Percentiles rank a stretch among this genome's conserved stretches.
phyloP scores from a whole-genome alignment of 2,113 vertebrate species.

The Hepsetus odoe region DNA sequence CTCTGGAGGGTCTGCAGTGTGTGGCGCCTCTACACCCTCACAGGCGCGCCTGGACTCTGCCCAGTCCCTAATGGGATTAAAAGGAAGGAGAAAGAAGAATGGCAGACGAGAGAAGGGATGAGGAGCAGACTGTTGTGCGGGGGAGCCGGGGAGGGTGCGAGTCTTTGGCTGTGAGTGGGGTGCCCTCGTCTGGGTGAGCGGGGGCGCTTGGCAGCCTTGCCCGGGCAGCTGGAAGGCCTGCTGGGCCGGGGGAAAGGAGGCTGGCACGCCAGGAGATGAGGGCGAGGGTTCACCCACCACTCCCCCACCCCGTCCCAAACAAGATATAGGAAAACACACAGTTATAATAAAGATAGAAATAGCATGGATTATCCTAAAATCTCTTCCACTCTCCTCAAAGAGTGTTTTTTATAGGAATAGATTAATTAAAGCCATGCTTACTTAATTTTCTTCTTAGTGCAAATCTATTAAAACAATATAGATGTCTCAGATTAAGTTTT shows the following conservation, averaged over 20 bases:
- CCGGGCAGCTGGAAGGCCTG: constrained; percentile 72
- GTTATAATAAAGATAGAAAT: constrained; percentile 21
- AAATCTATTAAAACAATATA: neutral
- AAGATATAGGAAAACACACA: constrained; percentile 15
- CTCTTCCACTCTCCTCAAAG: neutral
- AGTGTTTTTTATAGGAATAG: constrained; percentile 1
- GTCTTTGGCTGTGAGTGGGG: constrained; percentile 32
- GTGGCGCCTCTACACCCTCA: constrained; percentile 35
- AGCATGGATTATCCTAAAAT: neutral
- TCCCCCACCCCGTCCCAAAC: constrained; percentile 60
- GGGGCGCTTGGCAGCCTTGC: constrained; percentile 66
- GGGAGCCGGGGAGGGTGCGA: constrained; percentile 13
- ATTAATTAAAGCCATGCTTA: neutral
- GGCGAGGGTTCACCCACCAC: constrained; percentile 58
- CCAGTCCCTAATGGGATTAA: constrained; percentile 65
- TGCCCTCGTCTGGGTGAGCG: constrained; percentile 59
- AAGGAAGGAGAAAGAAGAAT: constrained; percentile 42
- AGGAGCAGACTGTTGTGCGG: constrained; percentile 20
- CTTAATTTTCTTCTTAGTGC: too few relatives aligned
- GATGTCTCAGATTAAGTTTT: neutral
- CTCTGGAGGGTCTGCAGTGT: constrained; percentile 17
- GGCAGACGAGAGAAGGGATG: constrained; percentile 41
- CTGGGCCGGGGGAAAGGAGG: constrained; percentile 60
- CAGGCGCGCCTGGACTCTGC: constrained; percentile 51
- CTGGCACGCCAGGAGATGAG: constrained; percentile 37